Evolutionary conservation across 2,888 invertebrate species (phyloP), one percentile per base, ranked within the genome.

Genomic region (Hoplodrina ambigua): DNA sequence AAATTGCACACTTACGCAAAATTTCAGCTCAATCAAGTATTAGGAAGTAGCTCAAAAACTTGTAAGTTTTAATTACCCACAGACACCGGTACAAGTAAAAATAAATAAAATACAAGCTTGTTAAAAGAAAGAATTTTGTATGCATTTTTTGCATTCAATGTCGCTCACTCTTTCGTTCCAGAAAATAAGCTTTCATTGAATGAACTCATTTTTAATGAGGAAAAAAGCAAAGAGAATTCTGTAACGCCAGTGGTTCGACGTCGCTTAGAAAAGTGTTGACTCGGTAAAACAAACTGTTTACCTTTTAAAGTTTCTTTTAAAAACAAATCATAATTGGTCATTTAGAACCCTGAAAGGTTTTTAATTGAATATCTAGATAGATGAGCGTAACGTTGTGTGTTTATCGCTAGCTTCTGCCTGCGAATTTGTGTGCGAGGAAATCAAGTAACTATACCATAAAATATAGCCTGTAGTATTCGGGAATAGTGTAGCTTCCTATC

Each of bases 171-270:
- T 62, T 72, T 54, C 7, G 41, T 53, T 53, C 6, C 46, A 62
- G 19, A 52, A 37, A 55, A 56, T n/a, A 63, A 57, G 52, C 56
- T 71, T 78, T 41, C 57, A 58, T 13, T 25, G 4, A 73, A 63
- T 53, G 46, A 63, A 59, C 46, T 75, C 74, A 75, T 20, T 56
- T 58, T 75, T 79, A 75, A 79, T 79, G 59, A 79, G 73, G 30
- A 4, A 56, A 62, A 60, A 56, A 56, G n/a, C n/a, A 0, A 46
- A 49, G 13, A 2, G 19, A 37, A 49, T 41, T 53, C 30, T 58
- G n/a, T 25, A 13, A 33, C 10, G 10, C 15, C 8, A 30, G 17
- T 11, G n/a, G 19, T 20, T 19, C 13, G 37, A 53, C 8, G 68
- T 50, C n/a, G 8, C 20, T 11, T 8, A 37, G 8, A 20, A 49